A percentile compares a stretch with the other conserved stretches of the same genome.
Conservation (phyloP, 2,113 vertebrate genomes). For the Alaudala cheleensis region DNA sequence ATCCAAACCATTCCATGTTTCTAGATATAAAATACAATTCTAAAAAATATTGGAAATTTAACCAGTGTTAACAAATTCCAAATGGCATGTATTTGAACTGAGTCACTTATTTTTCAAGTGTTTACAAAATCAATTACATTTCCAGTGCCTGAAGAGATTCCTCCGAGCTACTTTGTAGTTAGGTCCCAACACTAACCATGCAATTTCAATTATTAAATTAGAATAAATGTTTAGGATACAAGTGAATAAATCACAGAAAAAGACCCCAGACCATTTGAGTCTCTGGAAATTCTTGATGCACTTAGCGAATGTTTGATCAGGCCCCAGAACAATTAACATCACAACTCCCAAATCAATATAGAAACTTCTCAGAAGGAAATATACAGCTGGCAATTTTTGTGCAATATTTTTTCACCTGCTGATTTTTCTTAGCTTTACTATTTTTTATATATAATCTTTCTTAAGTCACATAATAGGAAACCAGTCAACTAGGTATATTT, state of each 20-base stretch:
- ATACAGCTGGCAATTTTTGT: not conserved
- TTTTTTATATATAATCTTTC: not conserved
- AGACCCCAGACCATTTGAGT: not conserved
- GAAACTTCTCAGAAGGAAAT: not conserved
- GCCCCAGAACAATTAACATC: not conserved
- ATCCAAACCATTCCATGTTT: not conserved
- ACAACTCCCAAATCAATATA: not conserved
- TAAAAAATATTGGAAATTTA: not conserved
- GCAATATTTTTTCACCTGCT: not conserved
- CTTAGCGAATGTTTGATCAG: not conserved
- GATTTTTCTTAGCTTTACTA: not conserved
- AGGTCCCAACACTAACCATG: not conserved
- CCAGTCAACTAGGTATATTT: not conserved
- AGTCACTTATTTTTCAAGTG: not conserved
- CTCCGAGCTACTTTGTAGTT: not conserved
- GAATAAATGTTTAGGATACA: not conserved
- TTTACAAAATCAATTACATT: not conserved
- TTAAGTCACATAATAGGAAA: not conserved
- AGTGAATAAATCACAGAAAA: not conserved
- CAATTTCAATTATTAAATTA: not conserved
- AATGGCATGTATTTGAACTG: not conserved
- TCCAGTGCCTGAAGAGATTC: not conserved
- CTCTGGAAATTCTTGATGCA: not conserved
- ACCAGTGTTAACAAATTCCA: not conserved
- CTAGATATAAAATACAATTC: not conserved